phyloP scores from a whole-genome alignment of 2,797 vertebrate species.

The Syngnathus acus region DNA sequence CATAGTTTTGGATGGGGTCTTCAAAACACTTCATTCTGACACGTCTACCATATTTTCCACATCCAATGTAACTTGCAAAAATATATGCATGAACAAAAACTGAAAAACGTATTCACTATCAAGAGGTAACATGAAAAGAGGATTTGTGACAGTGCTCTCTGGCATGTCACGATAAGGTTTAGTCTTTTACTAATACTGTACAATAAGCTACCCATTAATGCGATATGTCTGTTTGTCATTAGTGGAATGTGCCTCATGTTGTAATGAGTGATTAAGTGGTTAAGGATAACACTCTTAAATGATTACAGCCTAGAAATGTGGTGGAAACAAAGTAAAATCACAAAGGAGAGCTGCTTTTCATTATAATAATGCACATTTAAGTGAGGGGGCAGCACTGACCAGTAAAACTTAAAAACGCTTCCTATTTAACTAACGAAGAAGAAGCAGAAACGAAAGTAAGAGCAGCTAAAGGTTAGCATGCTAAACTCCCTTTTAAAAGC shows the following conservation, averaged over 20 bases:
- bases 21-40: neutral
- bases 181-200: slow-evolving; percentile 45
- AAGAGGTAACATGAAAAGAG: slow-evolving; percentile 44
- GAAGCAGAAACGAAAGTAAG: slow-evolving; percentile 19
- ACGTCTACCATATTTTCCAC: neutral
- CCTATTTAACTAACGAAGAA: slow-evolving; percentile 31
- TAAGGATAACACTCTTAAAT: slow-evolving; percentile 61
- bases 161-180: slow-evolving; percentile 28
- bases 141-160: slow-evolving; percentile 47
- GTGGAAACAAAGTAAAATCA: slow-evolving; percentile 6
- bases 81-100: neutral
- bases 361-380: neutral
- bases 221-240: slow-evolving; percentile 59
- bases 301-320: slow-evolving; percentile 31
- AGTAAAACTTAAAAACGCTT: neutral
- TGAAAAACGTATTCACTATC: slow-evolving; percentile 3
- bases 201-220: slow-evolving; percentile 57
- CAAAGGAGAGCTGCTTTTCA: neutral
- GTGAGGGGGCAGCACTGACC: slow-evolving; percentile 22
- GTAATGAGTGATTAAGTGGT: slow-evolving; percentile 60
- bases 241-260: slow-evolving; percentile 42
- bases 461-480: slow-evolving; percentile 19
- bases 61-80: neutral
- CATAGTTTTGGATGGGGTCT: neutral
- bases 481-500: too few species aligned